phyloP scores from a whole-genome alignment of 2,797 vertebrate genomes.

The Epinephelus malabaricus region DNA sequence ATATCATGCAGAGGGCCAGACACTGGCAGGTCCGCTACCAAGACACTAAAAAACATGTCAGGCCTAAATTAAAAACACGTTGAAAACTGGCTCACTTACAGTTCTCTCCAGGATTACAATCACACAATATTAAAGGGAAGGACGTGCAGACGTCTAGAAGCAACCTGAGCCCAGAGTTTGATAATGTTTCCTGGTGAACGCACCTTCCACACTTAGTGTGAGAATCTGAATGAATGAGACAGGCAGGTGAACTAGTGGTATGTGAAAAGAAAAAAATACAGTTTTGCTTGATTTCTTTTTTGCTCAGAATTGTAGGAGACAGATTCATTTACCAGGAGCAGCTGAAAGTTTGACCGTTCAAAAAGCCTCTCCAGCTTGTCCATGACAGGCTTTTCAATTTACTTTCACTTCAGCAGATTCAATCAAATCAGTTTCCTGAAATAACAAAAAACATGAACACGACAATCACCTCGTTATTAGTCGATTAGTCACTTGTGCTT shows the following conservation, averaged over 20 bases:
- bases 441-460: background rate
- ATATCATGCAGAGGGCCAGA: conserved; percentile 60
- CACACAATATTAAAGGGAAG: conserved; percentile 45
- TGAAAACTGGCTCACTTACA: conserved; percentile 33
- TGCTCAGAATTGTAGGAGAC: conserved; percentile 11
- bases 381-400: background rate
- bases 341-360: background rate
- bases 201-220: conserved; percentile 5
- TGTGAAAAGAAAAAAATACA: conserved; percentile 10
- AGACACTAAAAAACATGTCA: conserved; percentile 47
- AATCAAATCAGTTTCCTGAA: background rate
- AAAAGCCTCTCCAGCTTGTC: background rate
- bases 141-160: conserved; percentile 13
- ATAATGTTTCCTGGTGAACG: conserved; percentile 33
- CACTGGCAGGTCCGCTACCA: conserved; percentile 40
- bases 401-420: conserved; percentile 35
- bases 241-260: background rate
- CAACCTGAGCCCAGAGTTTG: conserved; percentile 47
- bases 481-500: conserved; percentile 39
- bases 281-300: conserved; percentile 28
- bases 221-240: conserved; percentile 12
- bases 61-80: conserved; percentile 43
- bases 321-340: background rate
- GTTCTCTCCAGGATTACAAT: conserved; percentile 35
- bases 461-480: conserved; percentile 13